phyloP scores from a whole-genome alignment of 2,888 invertebrate genomes.

The Limnephilus auricula region DNA sequence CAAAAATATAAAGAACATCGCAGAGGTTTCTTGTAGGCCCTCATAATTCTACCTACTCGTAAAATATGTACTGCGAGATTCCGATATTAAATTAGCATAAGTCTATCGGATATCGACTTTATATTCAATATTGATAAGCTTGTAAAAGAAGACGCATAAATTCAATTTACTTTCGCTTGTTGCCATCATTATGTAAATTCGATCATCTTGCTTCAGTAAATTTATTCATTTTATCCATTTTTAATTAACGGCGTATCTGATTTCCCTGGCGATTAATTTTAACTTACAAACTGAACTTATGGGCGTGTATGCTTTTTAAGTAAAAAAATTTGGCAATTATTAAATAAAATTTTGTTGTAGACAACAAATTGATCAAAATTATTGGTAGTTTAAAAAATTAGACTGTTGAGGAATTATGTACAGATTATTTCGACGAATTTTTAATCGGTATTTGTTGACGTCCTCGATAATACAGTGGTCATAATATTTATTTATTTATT shows the following conservation, averaged over 20 bases:
- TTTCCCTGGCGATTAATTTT: neutral
- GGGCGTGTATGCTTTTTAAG: neutral
- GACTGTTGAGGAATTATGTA: too few relatives aligned
- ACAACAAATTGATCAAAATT: too few relatives aligned
- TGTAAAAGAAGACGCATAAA: slow-evolving; percentile 2
- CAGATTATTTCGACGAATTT: too few relatives aligned
- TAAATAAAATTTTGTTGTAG: too few relatives aligned
- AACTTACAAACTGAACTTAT: neutral
- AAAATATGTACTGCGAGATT: neutral
- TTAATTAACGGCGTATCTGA: slow-evolving; percentile 14
- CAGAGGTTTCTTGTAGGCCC: neutral
- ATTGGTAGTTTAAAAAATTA: too few relatives aligned
- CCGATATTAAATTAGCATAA: neutral
- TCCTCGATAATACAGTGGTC: too few relatives aligned
- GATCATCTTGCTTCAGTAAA: neutral
- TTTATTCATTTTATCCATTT: slow-evolving; percentile 20
- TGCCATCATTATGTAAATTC: slow-evolving; percentile 11
- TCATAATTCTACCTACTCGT: neutral
- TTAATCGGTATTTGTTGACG: too few relatives aligned
- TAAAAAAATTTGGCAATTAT: too few relatives aligned
- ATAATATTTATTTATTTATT: too few relatives aligned
- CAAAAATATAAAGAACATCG: neutral
- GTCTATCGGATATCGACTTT: slow-evolving; percentile 2
- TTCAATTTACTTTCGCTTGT: slow-evolving; percentile 23
- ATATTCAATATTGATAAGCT: slow-evolving; percentile 2